Base-by-base conservation (phyloP, 2,888 invertebrate species). In the Pseudococcus viburni region DNA sequence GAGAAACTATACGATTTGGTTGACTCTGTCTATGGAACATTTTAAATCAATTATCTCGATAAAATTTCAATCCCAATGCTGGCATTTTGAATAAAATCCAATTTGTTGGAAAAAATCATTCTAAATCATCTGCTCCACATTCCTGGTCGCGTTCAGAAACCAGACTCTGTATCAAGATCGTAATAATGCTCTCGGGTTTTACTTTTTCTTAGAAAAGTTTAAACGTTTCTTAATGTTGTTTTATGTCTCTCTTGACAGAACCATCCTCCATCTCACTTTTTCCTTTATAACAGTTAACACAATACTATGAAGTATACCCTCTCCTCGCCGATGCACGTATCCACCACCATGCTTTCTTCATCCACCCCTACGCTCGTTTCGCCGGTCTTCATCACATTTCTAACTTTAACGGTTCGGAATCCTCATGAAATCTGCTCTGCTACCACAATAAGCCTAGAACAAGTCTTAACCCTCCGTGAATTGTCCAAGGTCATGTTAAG, bases 161-260 rank as follows among this genome's bases (percentile, higher is more conserved):
- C 11, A 1, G 5, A 26, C 73, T 15, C 26, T 73, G 64, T 39
- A 15, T 77, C 39, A 42, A n/a, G 12, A 77, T 22, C 84, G 46
- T 84, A 84, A 48, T n/a, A 51, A 51, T 26, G 84, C 84, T 46
- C 22, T 26, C 84, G 26, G 84, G 84, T 48, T 84, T 51, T 84
- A 84, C 85, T 85, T 64, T 85, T 84, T 85, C 85, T 64, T 19
- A 85, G 85, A 85, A 85, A 85, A 85, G 59, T 85, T 85, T 85
- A 59, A 85, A 85, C 85, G 64, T 85, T 85, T 85, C 85, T 85
- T 85, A 85, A 85, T 85, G 85, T 85, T 85, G 85, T 85, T 85
- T 85, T 85, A 85, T 85, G 64, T 85, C 85, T 85, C 59, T 64
- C 85, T 42, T 85, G 85, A 85, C 85, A 59, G 85, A 85, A 59